Base-by-base conservation (phyloP, 2,113 vertebrate species). In the Tachycineta bicolor region DNA sequence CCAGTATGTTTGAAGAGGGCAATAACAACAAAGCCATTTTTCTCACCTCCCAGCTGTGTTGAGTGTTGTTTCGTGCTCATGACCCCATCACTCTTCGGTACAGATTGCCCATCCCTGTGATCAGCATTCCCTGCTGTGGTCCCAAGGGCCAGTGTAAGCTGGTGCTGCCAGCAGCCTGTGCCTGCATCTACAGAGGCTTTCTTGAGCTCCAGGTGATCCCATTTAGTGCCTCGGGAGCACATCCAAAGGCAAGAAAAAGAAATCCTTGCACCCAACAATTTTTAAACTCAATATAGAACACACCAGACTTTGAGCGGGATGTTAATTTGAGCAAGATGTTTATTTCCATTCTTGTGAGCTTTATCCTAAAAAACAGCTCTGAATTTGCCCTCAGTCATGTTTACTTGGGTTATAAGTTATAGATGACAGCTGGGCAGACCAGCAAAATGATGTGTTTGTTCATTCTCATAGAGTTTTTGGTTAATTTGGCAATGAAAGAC, bases 141-240 rank as follows among this genome's bases (percentile, higher is more conserved):
- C 37, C 46, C 7, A 0, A 37, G 82, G 62, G 28, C 12, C 0
- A 1, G 11, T 22, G n/a, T 0, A 3, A 73, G 52, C 29, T 46
- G 47, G 22, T 20, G n/a, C 41, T 75, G 77, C 31, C 68, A 44
- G 39, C 16, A 80, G 34, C 50, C 47, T n/a, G 4, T 25, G 28
- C 21, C 44, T 73, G 50, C 19, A 24, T 33, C 64, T 31, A 9
- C 43, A 34, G 14, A 33, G 47, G 10, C 33, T 53, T 58, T 55
- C 59, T n/a, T 6, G 6, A 25, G 59, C 23, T 70, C 31, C 46
- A 80, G 39, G 22, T 53, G 41, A 83, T 53, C n/a, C 31, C 77
- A 34, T 7, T 55, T 22, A 33, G 34, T 47, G 23, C 18, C 37
- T 55, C 5, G 4, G 53, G 11, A 60, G 10, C 18, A 73, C 5